phyloP scores from a whole-genome alignment of 2,797 vertebrate genomes.

The Tragopan temminckii region DNA sequence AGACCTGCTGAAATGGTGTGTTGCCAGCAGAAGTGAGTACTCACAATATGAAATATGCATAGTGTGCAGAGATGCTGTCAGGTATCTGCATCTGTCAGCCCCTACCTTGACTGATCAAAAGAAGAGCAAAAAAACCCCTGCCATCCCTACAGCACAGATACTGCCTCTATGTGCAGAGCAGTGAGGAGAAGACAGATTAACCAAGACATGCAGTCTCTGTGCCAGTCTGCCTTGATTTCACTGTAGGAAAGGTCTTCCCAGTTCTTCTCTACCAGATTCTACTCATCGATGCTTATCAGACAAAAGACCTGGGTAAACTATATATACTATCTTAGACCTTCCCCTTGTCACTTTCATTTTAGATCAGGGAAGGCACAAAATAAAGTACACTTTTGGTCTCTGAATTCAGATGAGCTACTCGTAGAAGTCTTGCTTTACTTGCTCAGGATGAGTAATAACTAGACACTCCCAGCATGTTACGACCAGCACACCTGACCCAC shows the following conservation, averaged over 20 bases:
- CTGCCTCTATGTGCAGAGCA: background rate
- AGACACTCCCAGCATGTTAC: background rate
- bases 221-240: background rate
- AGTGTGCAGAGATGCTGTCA: background rate
- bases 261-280: background rate
- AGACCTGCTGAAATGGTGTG: background rate
- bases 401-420: background rate
- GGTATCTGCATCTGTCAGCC: background rate
- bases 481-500: background rate
- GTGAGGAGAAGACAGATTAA: background rate
- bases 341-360: background rate
- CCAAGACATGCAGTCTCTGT: background rate
- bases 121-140: background rate
- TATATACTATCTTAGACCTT: background rate
- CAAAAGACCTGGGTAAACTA: background rate
- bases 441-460: background rate
- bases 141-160: background rate
- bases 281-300: rapidly evolving
- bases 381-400: background rate
- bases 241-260: background rate
- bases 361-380: background rate
- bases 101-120: background rate
- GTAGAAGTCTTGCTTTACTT: background rate
- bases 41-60: rapidly evolving
- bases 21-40: background rate